Percentiles rank a stretch among this genome's conserved stretches.
Conservation (phyloP, 2,888 invertebrate genomes). For the Clivina fossor region DNA sequence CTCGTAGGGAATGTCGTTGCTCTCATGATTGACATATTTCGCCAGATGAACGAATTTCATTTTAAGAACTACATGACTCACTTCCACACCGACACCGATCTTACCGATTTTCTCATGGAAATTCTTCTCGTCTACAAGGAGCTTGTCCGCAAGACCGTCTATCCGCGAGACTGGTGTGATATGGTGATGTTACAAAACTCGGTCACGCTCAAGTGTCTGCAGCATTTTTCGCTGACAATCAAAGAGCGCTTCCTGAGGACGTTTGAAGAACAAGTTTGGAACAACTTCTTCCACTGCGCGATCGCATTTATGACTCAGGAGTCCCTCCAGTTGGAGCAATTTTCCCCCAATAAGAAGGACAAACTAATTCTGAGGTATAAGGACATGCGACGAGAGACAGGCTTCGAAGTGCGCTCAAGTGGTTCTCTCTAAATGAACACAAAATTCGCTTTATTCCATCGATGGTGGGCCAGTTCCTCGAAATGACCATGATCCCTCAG, state of each 20-base stretch:
- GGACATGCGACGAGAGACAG: conserved; percentile 87
- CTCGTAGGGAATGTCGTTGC: conserved; percentile 85
- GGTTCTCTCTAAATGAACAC: conserved; percentile 79
- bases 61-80: conserved; percentile 78
- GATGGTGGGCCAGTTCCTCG: conserved; percentile 85
- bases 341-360: conserved; percentile 75
- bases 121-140: conserved; percentile 86
- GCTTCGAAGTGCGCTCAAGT: conserved; percentile 83
- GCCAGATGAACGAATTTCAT: conserved; percentile 86
- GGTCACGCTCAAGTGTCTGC: conserved; percentile 75
- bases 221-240: conserved; percentile 77
- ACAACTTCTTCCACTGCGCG: conserved; percentile 88
- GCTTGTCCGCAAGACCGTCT: conserved; percentile 78
- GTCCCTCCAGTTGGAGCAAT: conserved; percentile 80
- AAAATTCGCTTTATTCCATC: conserved; percentile 82
- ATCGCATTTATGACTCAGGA: conserved; percentile 87
- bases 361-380: conserved; percentile 77
- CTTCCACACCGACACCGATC: conserved; percentile 69
- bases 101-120: conserved; percentile 84
- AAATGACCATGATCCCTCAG: conserved; percentile 92
- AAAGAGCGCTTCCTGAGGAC: conserved; percentile 70
- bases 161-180: conserved; percentile 89
- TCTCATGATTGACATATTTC: conserved; percentile 86
- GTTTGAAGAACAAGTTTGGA: conserved; percentile 81
- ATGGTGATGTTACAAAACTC: conserved; percentile 89